phyloP scores from a whole-genome alignment of 2,113 vertebrate species.

The Toxotes jaculatrix region DNA sequence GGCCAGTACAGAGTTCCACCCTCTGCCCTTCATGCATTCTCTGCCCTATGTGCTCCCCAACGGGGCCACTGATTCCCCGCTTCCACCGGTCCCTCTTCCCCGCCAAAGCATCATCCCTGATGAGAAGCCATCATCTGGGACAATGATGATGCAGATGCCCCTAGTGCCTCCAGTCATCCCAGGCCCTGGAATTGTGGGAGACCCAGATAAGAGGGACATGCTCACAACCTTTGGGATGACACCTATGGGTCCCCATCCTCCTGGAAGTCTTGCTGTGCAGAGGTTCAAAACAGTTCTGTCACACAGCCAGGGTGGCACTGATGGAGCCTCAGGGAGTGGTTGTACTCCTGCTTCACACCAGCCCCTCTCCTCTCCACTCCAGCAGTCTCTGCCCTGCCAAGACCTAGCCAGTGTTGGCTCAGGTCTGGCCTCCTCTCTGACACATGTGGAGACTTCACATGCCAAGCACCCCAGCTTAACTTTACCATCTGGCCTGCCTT shows the following conservation, averaged over 20 bases:
- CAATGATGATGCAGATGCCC: slow-evolving; percentile 83
- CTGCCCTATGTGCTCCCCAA: slow-evolving; percentile 89
- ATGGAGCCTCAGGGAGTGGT: slow-evolving; percentile 2
- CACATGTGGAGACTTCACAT: slow-evolving; percentile 85
- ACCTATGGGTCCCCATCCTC: slow-evolving; percentile 78
- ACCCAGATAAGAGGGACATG: slow-evolving; percentile 85
- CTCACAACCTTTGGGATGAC: slow-evolving; percentile 83
- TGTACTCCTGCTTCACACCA: slow-evolving; percentile 75
- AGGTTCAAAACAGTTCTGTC: slow-evolving; percentile 87
- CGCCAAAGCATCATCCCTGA: slow-evolving; percentile 77
- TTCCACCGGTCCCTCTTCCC: slow-evolving; percentile 81
- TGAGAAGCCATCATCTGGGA: slow-evolving; percentile 76
- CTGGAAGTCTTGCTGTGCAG: slow-evolving; percentile 83
- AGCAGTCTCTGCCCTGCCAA: slow-evolving; percentile 80
- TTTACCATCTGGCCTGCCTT: slow-evolving; percentile 83
- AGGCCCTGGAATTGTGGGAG: slow-evolving; percentile 58
- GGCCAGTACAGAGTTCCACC: slow-evolving; percentile 81
- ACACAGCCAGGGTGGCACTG: slow-evolving; percentile 68
- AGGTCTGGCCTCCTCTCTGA: slow-evolving; percentile 84
- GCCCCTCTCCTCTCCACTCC: slow-evolving; percentile 70
- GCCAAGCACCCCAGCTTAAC: slow-evolving; percentile 87
- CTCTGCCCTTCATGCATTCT: slow-evolving; percentile 87
- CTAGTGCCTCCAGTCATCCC: slow-evolving; percentile 80
- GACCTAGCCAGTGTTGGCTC: slow-evolving; percentile 63
- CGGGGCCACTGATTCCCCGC: slow-evolving; percentile 78